phyloP scores from a whole-genome alignment of 2,797 vertebrate species.

The Nyctibius grandis region DNA sequence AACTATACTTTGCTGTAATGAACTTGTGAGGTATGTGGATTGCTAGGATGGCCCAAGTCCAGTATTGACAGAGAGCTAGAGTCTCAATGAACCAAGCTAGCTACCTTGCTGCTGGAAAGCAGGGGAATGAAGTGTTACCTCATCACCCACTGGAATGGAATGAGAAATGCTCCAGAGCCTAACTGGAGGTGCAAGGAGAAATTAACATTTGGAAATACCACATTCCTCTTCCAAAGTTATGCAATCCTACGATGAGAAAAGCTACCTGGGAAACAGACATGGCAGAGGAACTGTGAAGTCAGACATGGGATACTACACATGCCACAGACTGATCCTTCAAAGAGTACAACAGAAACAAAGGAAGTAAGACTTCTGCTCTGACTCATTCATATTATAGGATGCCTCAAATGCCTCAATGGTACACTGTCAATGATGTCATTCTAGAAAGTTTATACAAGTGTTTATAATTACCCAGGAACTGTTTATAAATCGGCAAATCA shows the following conservation, averaged over 20 bases:
- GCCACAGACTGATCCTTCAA: not conserved
- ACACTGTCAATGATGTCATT: not conserved
- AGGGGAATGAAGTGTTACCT: not conserved
- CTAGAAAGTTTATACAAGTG: not conserved
- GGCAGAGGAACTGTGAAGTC: not conserved
- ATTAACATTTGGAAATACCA: not conserved
- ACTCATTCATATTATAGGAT: not conserved
- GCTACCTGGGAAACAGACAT: not conserved
- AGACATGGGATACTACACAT: not conserved
- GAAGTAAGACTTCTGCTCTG: not conserved
- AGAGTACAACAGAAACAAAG: not conserved
- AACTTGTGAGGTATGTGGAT: not conserved
- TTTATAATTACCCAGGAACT: not conserved
- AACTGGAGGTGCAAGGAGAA: not conserved
- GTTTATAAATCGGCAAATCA: not conserved
- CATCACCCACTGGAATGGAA: not conserved
- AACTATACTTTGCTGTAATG: not conserved
- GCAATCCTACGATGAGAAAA: not conserved
- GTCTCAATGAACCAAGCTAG: not conserved
- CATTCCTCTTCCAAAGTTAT: not conserved
- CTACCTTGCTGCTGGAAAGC: not conserved
- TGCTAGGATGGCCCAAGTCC: not conserved
- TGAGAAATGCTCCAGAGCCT: not conserved
- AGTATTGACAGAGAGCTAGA: not conserved
- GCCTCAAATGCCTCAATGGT: not conserved